Evolutionary conservation across 2,888 invertebrate genomes (phyloP).

Genomic region (Sesamia inferens): DNA sequence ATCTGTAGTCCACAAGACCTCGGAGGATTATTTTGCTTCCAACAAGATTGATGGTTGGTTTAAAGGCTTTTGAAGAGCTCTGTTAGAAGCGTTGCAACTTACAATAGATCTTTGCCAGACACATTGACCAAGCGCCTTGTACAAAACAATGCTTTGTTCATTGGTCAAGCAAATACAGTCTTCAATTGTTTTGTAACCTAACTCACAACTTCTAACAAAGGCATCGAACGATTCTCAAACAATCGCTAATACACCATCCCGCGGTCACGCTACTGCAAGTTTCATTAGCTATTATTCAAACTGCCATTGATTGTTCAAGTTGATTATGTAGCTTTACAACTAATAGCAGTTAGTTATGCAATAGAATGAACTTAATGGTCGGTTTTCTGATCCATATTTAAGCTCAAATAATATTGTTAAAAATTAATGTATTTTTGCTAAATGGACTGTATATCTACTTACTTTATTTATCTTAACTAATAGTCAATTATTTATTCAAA

Average conservation of each 20-base stretch:
- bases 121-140: background rate
- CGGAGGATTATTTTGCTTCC: background rate
- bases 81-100: background rate
- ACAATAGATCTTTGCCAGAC: background rate
- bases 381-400: too few relatives aligned
- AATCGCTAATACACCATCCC: background rate
- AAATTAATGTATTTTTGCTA: too few relatives aligned
- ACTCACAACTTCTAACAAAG: slow-evolving; percentile 7
- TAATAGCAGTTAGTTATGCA: slow-evolving; percentile 18
- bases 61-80: background rate
- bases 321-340: background rate
- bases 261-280: slow-evolving; percentile 20
- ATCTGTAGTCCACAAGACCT: background rate
- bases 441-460: too few relatives aligned
- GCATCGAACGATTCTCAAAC: background rate
- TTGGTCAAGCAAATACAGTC: slow-evolving; percentile 1
- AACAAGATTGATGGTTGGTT: background rate
- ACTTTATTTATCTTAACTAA: too few relatives aligned
- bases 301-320: slow-evolving; percentile 5
- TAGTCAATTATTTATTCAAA: too few relatives aligned
- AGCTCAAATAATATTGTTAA: too few relatives aligned
- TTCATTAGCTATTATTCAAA: slow-evolving; percentile 1
- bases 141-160: slow-evolving; percentile 17
- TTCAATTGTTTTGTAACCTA: background rate
- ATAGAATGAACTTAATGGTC: slow-evolving; percentile 12